phyloP scores from a whole-genome alignment of 2,113 vertebrate species.

The Hiodon alosoides region DNA sequence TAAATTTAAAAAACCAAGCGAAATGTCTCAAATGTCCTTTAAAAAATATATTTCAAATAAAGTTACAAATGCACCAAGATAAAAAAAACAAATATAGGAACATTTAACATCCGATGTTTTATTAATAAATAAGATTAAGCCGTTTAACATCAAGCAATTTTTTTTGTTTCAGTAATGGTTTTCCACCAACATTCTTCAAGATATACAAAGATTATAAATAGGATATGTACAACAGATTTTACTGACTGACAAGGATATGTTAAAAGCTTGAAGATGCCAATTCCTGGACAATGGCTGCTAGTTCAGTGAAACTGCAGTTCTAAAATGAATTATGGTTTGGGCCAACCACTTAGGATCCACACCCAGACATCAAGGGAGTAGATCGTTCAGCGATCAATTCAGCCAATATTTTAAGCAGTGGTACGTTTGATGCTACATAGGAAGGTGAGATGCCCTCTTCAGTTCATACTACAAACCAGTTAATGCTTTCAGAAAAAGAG shows the following conservation, averaged over 20 bases:
- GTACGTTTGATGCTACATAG: no score
- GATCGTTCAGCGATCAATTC: no score
- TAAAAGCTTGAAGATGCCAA: constrained; percentile 59
- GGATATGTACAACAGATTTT: constrained; percentile 57
- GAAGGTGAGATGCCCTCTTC: no score
- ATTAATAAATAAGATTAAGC: constrained; percentile 54
- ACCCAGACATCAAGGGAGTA: no score
- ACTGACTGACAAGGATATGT: constrained; percentile 36
- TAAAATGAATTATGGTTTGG: no score
- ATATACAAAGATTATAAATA: constrained; percentile 67
- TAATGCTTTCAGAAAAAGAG: constrained; percentile 35
- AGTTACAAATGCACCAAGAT: constrained; percentile 47
- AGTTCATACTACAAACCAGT: constrained; percentile 28
- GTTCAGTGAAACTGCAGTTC: constrained; percentile 34
- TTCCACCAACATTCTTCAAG: constrained; percentile 36
- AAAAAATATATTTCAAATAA: constrained; percentile 45
- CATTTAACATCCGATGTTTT: constrained; percentile 37
- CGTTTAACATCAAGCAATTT: constrained; percentile 42
- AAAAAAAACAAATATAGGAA: constrained; percentile 36
- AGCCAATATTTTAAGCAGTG: no score
- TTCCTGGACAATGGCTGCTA: constrained; percentile 61
- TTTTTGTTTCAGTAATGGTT: constrained; percentile 23
- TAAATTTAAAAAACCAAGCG: constrained; percentile 18
- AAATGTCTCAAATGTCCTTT: constrained; percentile 16
- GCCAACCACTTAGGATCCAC: no score